Evolutionary conservation across 2,888 invertebrate genomes (phyloP).

Genomic region (Oxystoma pomonae): DNA sequence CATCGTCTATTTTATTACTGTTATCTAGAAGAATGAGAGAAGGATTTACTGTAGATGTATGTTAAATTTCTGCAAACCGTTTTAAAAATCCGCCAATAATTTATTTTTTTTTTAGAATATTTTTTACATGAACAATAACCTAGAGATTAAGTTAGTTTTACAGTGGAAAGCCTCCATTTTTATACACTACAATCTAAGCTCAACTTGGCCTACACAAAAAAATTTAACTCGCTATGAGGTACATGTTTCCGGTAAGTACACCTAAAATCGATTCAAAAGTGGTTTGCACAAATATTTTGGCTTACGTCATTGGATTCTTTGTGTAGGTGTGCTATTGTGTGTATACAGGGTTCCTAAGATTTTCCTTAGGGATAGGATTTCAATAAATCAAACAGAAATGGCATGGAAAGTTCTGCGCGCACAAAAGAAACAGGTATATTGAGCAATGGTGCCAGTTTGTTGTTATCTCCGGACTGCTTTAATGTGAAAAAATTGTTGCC

Average conservation of each 20-base stretch:
- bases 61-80: slow-evolving; percentile 15
- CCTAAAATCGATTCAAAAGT: too few relatives aligned
- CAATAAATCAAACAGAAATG: too few relatives aligned
- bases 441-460: too few relatives aligned
- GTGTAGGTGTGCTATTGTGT: too few relatives aligned
- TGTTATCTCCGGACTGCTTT: too few relatives aligned
- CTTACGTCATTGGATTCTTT: too few relatives aligned
- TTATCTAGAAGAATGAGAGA: slow-evolving; percentile 70
- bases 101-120: slow-evolving; percentile 46
- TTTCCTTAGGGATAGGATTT: too few relatives aligned
- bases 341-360: too few relatives aligned
- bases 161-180: slow-evolving; percentile 71
- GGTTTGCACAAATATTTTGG: too few relatives aligned
- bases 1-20: slow-evolving; percentile 59
- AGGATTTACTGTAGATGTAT: slow-evolving; percentile 66
- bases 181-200: slow-evolving; percentile 61
- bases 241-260: slow-evolving; percentile 41
- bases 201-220: slow-evolving; percentile 56
- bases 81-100: too few relatives aligned
- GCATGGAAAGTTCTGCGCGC: too few relatives aligned
- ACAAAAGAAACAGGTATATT: too few relatives aligned
- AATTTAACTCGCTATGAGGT: slow-evolving; percentile 44
- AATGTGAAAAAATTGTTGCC: neutral
- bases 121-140: slow-evolving; percentile 50
- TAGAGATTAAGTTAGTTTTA: slow-evolving; percentile 62